Evolutionary conservation across 2,888 invertebrate genomes (phyloP), one percentile per base, ranked within the genome.

Genomic region (Coelinius sp.): DNA sequence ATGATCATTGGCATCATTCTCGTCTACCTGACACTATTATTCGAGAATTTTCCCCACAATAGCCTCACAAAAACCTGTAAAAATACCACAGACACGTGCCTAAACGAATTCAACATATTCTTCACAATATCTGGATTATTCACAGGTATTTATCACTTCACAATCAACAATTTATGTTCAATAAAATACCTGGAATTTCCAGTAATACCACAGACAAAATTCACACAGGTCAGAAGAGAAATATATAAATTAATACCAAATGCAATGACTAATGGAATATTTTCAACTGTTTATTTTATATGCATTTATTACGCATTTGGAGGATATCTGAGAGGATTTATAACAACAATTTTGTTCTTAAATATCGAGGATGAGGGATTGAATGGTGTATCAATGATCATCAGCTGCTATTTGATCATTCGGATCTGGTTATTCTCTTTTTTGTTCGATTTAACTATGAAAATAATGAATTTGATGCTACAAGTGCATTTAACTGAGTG

Each of bases 401-500:
- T 91, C 7, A 85, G 86, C 38, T 85, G 90, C 27, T 88, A 89
- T 10, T 86, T 93, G 78, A 86, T 92, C 79, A 89, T 93, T 75
- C 92, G 92, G 56, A 88, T 92, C 1, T 94, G 93, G 93, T 88
- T 94, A 59, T 92, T 94, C 76, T 90, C 92, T 6, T 90, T 92
- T 41, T 89, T 94, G 71, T 94, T 94, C 79, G 89, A 92, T 69
- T 89, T 93, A 75, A 93, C 92, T 56, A 91, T 94, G 86, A 91
- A 92, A 80, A 90, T 92, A 5, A 93, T 94, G 92, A 90, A 91
- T 81, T 89, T 92, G 62, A 90, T 94, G 70, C 94, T 94, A 78
- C 91, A 93, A 77, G 90, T 94, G 77, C 90, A 92, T 76, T 87
- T 95, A 35, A 93, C 94, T 0, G 93, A 94, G 87, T 92, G 92